Evolutionary conservation across 2,888 invertebrate genomes (phyloP).

Genomic region (Chrysolina americana): DNA sequence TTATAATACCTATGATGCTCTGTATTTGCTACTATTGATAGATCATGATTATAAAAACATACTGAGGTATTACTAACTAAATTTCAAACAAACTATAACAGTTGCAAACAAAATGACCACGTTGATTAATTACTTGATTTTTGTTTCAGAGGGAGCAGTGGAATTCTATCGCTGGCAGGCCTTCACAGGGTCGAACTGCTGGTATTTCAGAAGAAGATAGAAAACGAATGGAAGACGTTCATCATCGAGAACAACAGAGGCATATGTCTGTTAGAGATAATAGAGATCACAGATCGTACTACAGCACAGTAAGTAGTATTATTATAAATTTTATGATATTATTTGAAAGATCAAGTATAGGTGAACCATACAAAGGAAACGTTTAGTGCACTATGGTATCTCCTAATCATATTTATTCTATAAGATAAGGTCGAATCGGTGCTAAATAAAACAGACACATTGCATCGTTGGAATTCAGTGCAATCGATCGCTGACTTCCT

Average conservation of each 20-base stretch:
- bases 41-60: constrained; percentile 41
- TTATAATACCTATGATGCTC: constrained; percentile 40
- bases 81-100: too few species aligned
- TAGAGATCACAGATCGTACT: constrained; percentile 64
- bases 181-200: constrained; percentile 70
- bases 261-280: constrained; percentile 64
- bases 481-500: neutral
- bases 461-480: constrained; percentile 48
- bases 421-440: constrained; percentile 51
- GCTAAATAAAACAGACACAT: constrained; percentile 46
- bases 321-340: neutral
- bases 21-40: constrained; percentile 52
- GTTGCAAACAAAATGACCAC: too few species aligned
- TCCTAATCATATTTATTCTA: constrained; percentile 45
- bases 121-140: neutral
- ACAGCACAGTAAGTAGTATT: constrained; percentile 47
- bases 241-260: constrained; percentile 66
- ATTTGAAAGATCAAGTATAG: neutral
- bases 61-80: constrained; percentile 30
- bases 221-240: constrained; percentile 67
- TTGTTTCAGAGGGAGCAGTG: constrained; percentile 69
- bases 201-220: constrained; percentile 65
- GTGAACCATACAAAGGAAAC: too few species aligned
- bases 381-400: constrained; percentile 50
- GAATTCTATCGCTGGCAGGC: constrained; percentile 73